Evolutionary conservation across 2,113 vertebrate species (phyloP).

Genomic region (Pimephales promelas): DNA sequence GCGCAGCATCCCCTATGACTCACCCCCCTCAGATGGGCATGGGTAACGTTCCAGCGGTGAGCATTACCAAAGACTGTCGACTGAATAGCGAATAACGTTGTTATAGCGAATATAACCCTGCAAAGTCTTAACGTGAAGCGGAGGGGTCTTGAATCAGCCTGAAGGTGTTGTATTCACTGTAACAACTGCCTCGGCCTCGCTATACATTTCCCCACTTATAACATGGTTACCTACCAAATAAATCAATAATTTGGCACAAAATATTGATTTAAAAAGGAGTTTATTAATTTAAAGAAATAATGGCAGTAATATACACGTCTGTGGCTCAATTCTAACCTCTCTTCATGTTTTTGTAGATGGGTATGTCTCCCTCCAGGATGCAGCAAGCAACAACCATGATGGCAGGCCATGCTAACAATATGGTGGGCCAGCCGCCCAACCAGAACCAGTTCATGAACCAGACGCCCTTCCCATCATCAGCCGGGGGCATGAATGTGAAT

Average conservation of each 20-base stretch:
- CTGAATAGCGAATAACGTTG: too few species aligned
- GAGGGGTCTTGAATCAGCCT: too few species aligned
- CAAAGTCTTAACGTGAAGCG: too few species aligned
- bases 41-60: conserved; percentile 85
- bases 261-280: too few species aligned
- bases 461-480: conserved; percentile 82
- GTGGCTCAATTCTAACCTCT: neutral
- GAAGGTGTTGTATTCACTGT: too few species aligned
- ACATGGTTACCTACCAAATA: too few species aligned
- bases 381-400: conserved; percentile 88
- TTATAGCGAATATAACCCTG: too few species aligned
- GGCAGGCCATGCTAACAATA: conserved; percentile 83
- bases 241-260: too few species aligned
- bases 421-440: conserved; percentile 83
- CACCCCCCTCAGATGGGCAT: conserved; percentile 93
- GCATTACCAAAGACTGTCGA: conserved; percentile 51
- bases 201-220: too few species aligned
- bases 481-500: conserved; percentile 86
- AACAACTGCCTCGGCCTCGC: too few species aligned
- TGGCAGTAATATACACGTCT: neutral
- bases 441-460: conserved; percentile 91
- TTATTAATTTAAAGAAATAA: neutral
- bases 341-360: conserved; percentile 78
- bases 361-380: conserved; percentile 93
- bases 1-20: conserved; percentile 91